A percentile compares a stretch with the other conserved stretches of the same genome.
Evolutionary conservation across 2,113 vertebrate genomes (phyloP).

Genomic region (Cyanocitta stelleri): DNA sequence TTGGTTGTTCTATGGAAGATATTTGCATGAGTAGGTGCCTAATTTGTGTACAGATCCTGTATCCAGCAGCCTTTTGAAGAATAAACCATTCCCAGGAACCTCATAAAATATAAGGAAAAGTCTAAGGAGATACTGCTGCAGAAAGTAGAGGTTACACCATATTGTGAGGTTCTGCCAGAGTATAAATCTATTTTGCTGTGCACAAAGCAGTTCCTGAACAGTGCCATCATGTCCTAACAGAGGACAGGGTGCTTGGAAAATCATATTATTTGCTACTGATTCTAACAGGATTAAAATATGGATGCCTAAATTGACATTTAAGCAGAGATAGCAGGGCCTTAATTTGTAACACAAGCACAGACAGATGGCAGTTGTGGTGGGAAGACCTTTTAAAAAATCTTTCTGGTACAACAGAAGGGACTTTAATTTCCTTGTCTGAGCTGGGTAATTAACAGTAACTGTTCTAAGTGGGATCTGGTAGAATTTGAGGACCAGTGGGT

Average conservation of each 20-base stretch:
- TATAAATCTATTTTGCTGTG: background rate
- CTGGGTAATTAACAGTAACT: slow-evolving; percentile 19
- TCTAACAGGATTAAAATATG: background rate
- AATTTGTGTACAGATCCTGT: background rate
- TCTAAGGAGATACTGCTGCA: background rate
- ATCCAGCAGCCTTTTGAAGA: background rate
- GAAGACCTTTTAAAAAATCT: slow-evolving; percentile 55
- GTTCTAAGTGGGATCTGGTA: slow-evolving; percentile 23
- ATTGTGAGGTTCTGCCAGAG: background rate
- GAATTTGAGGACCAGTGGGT: slow-evolving; percentile 27
- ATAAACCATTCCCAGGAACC: background rate
- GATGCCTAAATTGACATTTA: slow-evolving; percentile 35
- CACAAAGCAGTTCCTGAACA: background rate
- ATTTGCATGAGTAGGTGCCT: background rate
- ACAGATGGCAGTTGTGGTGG: slow-evolving; percentile 43
- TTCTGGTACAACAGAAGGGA: slow-evolving; percentile 33
- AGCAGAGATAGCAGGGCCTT: slow-evolving; percentile 37
- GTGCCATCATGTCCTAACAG: background rate
- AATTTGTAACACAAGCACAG: background rate
- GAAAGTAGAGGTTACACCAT: background rate
- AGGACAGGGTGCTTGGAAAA: background rate
- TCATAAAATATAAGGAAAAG: background rate
- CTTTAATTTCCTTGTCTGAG: slow-evolving; percentile 29
- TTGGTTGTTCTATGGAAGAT: background rate
- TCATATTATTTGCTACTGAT: background rate